Base-by-base conservation (phyloP, 2,888 invertebrate genomes). In the Acleris sparsana region DNA sequence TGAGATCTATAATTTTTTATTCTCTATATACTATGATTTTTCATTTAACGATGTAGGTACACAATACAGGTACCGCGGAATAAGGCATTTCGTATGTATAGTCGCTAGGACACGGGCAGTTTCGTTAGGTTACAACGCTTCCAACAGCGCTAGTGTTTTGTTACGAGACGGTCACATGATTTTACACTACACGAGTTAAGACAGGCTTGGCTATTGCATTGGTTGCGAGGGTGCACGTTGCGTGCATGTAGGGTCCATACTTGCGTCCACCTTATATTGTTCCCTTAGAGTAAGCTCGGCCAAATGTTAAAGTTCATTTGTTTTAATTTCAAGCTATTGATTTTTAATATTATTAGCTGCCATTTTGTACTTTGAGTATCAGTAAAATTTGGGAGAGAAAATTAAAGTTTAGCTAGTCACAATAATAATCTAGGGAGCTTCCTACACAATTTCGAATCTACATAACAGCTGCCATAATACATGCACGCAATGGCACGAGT, bases 261-360 rank as follows among this genome's bases (percentile, higher is more conserved):
- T 75, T 75, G 73, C 70, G 76, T 77, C 80, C 86, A 87, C 78
- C 80, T 86, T 86, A 86, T 85, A 88, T 92, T 92, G 92, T 88
- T 92, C 91, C 92, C 92, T 84, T 83, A 83, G 78, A 85, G 80
- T 91, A 92, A 92, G 91, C 91, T 90, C 91, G 84, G 85, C 88
- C 85, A 83, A 90, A 87, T 78, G 75, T 70, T 74, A 68, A 74
- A 73, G 73, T 70, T 70, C 71, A 76, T 73, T 77, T 75, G 71
- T 77, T 74, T 78, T 76, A 72, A 71, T 73, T 79, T 75, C 72
- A 77, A 80, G 77, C 79, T 76, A 77, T 77, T 78, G 58, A 76
- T 77, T 79, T 33, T 51, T 76, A 75, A 79, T 70, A 71, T 73
- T 75, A 79, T 77, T 81, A 91, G 91, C 91, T 92, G 91, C 91